Base-by-base conservation (phyloP, 1,140 invertebrate genomes). In the Rhizoglyphus robini region DNA sequence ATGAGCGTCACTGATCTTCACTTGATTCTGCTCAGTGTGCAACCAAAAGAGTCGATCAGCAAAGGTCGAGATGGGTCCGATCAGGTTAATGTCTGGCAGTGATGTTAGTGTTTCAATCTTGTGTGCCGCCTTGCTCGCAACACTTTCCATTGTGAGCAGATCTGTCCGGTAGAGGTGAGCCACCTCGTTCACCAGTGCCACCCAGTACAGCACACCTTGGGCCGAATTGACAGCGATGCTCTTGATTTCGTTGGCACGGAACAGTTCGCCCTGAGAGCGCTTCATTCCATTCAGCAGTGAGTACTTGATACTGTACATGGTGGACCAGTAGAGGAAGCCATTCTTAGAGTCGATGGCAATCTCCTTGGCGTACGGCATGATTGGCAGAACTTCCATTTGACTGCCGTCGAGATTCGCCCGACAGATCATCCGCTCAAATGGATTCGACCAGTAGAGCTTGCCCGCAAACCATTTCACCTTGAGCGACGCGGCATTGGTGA, bases 401-500 rank as follows among this genome's bases (percentile, higher is more conserved):
- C 77, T 79, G 86, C 0, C 83, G 71, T 83, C 79, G 1, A 86
- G 72, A 74, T 84, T 83, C 1, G 82, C 81, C 70, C 85, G 73
- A 1, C 81, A 81, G 68, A 86, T 85, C 72, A 75, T 73, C 65
- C 88, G 86, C 72, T 87, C 83, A 74, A 86, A 86, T 13, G 85
- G 84, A 76, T 87, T 88, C 0, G 88, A 87, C 88, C 89, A 95
- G 72, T 94, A 95, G 0, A 96, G 73, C 73, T 88, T 87, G 30
- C 83, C 83, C 0, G 87, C 88, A 31, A 93, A 82, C 87, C 88
- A 92, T 72, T 96, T 90, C 1, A 92, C 83, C 0, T 88, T 86
- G 23, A 94, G 80, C 68, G 84, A 85, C 0, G 83, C 82, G 1
- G 87, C 87, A 25, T 84, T 84, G 47, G 84, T 81, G 65, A 85